These are phyloP conservation scores for Chouioia cunea DNA, from an alignment of 2,888 invertebrate species.

Conservation along the genomic window DNA sequence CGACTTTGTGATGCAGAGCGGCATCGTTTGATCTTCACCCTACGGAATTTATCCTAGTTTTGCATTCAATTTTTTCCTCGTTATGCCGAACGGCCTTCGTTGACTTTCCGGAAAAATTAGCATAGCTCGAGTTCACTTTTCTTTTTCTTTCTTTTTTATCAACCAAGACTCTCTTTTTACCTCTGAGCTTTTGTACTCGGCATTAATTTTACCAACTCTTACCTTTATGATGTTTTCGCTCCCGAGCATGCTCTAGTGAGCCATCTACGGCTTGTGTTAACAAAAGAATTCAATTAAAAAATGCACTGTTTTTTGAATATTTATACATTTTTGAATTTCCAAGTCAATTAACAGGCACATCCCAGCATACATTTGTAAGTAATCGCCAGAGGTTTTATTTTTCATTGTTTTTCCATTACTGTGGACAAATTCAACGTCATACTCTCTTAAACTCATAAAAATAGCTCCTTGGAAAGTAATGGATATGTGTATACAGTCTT, in stretches of 20 bases:
- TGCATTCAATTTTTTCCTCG: conserved; percentile 45
- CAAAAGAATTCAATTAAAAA: conserved; percentile 28
- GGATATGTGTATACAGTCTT: too few relatives aligned
- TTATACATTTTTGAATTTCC: conserved; percentile 6
- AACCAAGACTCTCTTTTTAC: conserved; percentile 20
- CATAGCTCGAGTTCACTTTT: conserved; percentile 30
- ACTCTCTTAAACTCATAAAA: too few relatives aligned
- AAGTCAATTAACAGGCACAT: too few relatives aligned
- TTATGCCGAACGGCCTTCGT: conserved; percentile 36
- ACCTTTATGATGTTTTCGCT: conserved; percentile 12
- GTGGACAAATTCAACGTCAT: too few relatives aligned
- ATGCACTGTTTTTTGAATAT: conserved; percentile 26
- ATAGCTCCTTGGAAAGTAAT: too few relatives aligned
- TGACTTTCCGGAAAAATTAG: conserved; percentile 45
- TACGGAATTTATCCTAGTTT: conserved; percentile 37
- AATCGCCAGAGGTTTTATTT: too few relatives aligned
- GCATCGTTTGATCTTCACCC: conserved; percentile 51
- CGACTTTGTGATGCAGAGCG: conserved; percentile 55
- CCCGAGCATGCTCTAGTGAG: neutral
- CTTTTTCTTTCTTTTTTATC: conserved; percentile 12
- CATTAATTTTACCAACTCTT: conserved; percentile 32
- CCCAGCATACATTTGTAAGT: too few relatives aligned
- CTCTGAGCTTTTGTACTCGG: conserved; percentile 12
- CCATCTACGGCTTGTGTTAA: neutral
- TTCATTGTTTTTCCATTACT: too few relatives aligned